Percentiles rank a stretch among this genome's conserved stretches.
These are phyloP conservation scores for Merluccius polli DNA, from an alignment of 2,797 vertebrate genomes.

Conservation along the genomic window DNA sequence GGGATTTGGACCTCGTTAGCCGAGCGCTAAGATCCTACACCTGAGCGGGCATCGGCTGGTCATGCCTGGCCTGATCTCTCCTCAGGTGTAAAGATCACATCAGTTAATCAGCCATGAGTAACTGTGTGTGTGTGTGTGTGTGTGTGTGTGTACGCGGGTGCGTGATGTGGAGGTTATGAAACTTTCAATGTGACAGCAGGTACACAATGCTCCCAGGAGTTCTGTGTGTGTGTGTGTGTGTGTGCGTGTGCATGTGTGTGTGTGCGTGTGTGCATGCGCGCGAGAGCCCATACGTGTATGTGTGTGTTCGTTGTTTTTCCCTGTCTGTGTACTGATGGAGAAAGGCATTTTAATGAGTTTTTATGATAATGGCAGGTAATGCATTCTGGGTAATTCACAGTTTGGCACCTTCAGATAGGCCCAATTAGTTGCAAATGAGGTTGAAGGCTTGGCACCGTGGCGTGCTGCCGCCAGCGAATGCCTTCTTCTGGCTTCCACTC, in stretches of 20 bases:
- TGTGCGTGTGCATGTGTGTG: not conserved
- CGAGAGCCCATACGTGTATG: not conserved
- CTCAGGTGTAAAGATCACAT: conserved; percentile 72
- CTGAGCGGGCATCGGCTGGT: not conserved
- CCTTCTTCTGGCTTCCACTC: not conserved
- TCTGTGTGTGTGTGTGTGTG: not conserved
- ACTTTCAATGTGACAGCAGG: not conserved
- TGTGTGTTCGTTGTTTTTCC: conserved; percentile 14
- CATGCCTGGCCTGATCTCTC: conserved; percentile 36
- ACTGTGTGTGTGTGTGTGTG: conserved; percentile 27
- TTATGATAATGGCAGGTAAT: conserved; percentile 41
- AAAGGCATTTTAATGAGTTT: conserved; percentile 68
- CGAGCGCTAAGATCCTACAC: not conserved
- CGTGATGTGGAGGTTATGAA: not conserved
- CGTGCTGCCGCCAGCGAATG: too few relatives aligned
- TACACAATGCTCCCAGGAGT: not conserved
- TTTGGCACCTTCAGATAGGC: conserved; percentile 40
- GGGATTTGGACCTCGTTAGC: not conserved
- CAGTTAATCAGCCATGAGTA: conserved; percentile 67
- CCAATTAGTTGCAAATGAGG: conserved; percentile 49
- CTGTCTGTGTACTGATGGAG: conserved; percentile 49
- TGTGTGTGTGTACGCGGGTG: conserved; percentile 17
- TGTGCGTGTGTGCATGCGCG: too few relatives aligned
- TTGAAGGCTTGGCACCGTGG: conserved; percentile 24
- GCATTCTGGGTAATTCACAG: conserved; percentile 7